Percentiles rank a stretch among this genome's conserved stretches.
Evolutionary conservation across 2,113 vertebrate genomes (phyloP).

Genomic region (Macheiramphus alcinus): DNA sequence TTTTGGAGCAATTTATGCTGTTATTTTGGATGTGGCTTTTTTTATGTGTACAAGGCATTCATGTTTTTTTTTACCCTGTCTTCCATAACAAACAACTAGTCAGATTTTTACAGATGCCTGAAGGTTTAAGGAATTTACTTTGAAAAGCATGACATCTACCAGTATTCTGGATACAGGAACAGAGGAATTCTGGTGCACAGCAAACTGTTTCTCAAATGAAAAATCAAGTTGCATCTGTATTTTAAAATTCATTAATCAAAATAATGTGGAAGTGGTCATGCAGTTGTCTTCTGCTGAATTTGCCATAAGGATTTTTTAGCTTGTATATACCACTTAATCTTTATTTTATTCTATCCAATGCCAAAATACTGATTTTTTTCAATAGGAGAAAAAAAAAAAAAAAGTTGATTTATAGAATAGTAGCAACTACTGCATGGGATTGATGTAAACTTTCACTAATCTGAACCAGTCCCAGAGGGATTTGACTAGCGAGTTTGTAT

Average conservation of each 20-base stretch:
- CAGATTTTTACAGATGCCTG: not conserved
- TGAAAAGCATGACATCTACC: not conserved
- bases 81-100: not conserved
- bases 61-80: not conserved
- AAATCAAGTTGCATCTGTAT: not conserved
- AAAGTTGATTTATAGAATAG: not conserved
- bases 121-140: not conserved
- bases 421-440: not conserved
- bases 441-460: not conserved
- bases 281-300: not conserved
- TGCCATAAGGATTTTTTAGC: not conserved
- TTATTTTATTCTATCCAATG: not conserved
- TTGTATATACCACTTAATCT: not conserved
- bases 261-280: not conserved
- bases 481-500: not conserved
- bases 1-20: not conserved
- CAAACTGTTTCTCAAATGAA: not conserved
- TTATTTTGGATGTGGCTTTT: not conserved
- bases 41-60: not conserved
- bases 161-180: not conserved
- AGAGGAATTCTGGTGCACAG: not conserved
- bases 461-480: not conserved
- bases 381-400: not conserved
- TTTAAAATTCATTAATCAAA: not conserved
- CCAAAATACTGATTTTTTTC: not conserved